These are phyloP conservation scores for Lydus trimaculatus DNA, from an alignment of 2,888 invertebrate species.

Conservation along the genomic window DNA sequence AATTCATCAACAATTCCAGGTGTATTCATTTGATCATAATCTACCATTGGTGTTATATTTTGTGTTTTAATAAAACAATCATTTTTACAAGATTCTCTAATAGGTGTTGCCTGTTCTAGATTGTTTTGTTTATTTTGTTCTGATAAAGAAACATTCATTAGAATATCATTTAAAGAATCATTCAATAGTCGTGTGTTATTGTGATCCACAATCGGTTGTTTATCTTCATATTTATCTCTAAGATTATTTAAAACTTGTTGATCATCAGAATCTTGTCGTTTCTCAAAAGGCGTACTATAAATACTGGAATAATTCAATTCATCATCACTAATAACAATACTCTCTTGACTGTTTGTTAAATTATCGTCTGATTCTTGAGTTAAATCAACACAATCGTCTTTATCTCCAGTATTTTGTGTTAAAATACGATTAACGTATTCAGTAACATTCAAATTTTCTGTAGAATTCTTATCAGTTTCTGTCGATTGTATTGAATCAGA, in stretches of 20 bases:
- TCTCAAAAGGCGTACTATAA: constrained; percentile 51
- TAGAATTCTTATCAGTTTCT: constrained; percentile 20
- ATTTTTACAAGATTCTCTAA: constrained; percentile 34
- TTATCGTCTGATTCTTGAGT: constrained; percentile 12
- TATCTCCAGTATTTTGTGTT: constrained; percentile 23
- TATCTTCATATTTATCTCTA: background rate
- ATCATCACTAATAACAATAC: constrained; percentile 64
- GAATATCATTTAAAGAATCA: constrained; percentile 24
- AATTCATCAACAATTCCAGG: constrained; percentile 66
- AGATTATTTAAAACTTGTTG: constrained; percentile 11
- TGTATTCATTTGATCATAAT: constrained; percentile 67
- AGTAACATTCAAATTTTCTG: constrained; percentile 42
- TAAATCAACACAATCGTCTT: constrained; percentile 10
- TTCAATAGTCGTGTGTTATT: constrained; percentile 14
- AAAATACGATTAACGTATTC: constrained; percentile 37
- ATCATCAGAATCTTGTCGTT: constrained; percentile 14
- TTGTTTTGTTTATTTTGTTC: constrained; percentile 1
- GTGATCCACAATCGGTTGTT: background rate
- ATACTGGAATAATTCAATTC: constrained; percentile 69
- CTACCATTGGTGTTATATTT: constrained; percentile 66
- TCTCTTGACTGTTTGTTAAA: constrained; percentile 34
- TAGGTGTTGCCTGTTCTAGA: constrained; percentile 10
- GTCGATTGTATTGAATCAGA: constrained; percentile 59
- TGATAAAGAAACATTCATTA: constrained; percentile 14
- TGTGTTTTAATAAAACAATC: constrained; percentile 63